These are phyloP conservation scores for Nanorana parkeri DNA, from an alignment of 2,113 vertebrate genomes.

Conservation along the genomic window DNA sequence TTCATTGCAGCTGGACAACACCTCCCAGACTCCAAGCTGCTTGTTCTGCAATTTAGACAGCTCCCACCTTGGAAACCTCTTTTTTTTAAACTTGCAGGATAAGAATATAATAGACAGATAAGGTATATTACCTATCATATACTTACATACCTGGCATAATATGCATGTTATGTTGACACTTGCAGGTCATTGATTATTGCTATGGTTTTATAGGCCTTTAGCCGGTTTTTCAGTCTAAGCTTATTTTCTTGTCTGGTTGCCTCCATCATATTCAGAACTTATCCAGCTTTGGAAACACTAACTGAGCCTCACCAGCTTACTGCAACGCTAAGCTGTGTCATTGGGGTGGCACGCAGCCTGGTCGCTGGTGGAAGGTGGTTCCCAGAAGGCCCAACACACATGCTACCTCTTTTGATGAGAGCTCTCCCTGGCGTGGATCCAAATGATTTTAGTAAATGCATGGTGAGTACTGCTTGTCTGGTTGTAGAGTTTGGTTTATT, in stretches of 20 bases:
- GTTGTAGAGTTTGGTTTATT: neutral
- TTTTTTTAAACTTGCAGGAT: too few relatives aligned
- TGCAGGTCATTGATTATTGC: too few relatives aligned
- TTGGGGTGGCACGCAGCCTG: constrained; percentile 94
- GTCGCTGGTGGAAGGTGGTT: constrained; percentile 88
- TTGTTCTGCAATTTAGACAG: too few relatives aligned
- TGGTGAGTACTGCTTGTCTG: constrained; percentile 80
- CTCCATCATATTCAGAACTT: constrained; percentile 77
- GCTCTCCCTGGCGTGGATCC: constrained; percentile 96
- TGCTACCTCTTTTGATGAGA: constrained; percentile 97
- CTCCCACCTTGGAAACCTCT: too few relatives aligned
- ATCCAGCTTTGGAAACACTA: constrained; percentile 94
- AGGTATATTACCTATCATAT: too few relatives aligned
- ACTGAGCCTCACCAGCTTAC: constrained; percentile 98
- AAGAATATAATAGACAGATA: too few relatives aligned
- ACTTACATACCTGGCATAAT: too few relatives aligned
- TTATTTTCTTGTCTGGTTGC: neutral
- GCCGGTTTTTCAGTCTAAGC: too few relatives aligned
- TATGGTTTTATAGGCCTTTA: too few relatives aligned
- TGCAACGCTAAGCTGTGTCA: constrained; percentile 96
- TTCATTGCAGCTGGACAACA: too few relatives aligned
- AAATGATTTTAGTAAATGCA: constrained; percentile 99
- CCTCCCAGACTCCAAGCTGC: too few relatives aligned
- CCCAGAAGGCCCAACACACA: constrained; percentile 95
- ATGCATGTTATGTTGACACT: too few relatives aligned